Conservation (phyloP, 2,888 invertebrate genomes). For the Andrena bucephala region DNA sequence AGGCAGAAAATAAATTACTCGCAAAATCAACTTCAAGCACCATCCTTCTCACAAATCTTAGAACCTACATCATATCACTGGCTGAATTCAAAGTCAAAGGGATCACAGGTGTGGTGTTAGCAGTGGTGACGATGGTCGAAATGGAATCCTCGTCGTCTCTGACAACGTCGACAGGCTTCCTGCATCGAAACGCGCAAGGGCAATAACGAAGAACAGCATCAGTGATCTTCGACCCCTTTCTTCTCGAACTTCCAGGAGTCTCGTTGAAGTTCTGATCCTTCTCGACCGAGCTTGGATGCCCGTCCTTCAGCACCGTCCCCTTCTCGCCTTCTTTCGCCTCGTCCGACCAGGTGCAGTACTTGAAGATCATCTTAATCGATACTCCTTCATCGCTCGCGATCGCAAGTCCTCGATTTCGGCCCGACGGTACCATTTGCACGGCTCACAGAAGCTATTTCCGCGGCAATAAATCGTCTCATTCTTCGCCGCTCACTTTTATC, state of each 20-base stretch:
- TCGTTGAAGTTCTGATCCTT: conserved; percentile 42
- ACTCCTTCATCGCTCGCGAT: conserved; percentile 38
- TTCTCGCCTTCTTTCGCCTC: conserved; percentile 68
- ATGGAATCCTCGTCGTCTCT: conserved; percentile 64
- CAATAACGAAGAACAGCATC: conserved; percentile 80
- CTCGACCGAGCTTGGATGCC: not conserved
- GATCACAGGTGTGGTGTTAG: conserved; percentile 78
- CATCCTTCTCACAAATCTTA: not conserved
- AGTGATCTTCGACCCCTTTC: conserved; percentile 66
- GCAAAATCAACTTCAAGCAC: not conserved
- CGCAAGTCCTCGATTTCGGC: conserved; percentile 29
- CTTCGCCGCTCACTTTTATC: conserved; percentile 18
- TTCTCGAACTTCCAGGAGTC: not conserved
- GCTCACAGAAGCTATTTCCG: conserved; percentile 11
- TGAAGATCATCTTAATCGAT: conserved; percentile 77
- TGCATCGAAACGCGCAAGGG: conserved; percentile 81
- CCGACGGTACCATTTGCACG: conserved; percentile 6
- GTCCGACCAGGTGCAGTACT: conserved; percentile 79
- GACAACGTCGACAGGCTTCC: conserved; percentile 78
- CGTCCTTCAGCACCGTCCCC: conserved; percentile 13
- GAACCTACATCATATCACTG: conserved; percentile 76
- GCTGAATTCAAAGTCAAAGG: conserved; percentile 76
- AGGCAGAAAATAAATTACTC: not conserved
- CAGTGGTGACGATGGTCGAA: conserved; percentile 68
- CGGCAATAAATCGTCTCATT: conserved; percentile 13